These are phyloP conservation scores for Nysson spinosus DNA, from an alignment of 2,888 invertebrate species.

Conservation along the genomic window DNA sequence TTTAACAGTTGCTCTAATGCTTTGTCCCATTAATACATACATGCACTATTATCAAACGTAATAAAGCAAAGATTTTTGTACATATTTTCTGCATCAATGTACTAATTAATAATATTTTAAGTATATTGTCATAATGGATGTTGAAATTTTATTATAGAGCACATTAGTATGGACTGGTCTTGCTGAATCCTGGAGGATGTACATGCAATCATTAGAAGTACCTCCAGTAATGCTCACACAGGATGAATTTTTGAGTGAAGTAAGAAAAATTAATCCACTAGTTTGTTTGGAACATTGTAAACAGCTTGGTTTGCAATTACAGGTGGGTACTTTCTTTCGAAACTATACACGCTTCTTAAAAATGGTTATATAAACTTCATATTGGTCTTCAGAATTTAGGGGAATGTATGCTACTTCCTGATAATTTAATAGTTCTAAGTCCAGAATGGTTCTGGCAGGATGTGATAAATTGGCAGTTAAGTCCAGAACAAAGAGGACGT, in stretches of 20 bases:
- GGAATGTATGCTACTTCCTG: slow-evolving; percentile 78
- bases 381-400: slow-evolving; percentile 79
- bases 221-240: slow-evolving; percentile 71
- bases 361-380: slow-evolving; percentile 1
- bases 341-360: too few relatives aligned
- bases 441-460: slow-evolving; percentile 84
- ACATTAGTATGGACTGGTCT: slow-evolving; percentile 74
- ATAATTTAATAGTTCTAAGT: slow-evolving; percentile 83
- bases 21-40: slow-evolving; percentile 64
- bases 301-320: slow-evolving; percentile 72
- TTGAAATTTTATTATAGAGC: slow-evolving; percentile 66
- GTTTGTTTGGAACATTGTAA: slow-evolving; percentile 73
- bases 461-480: slow-evolving; percentile 83
- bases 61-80: slow-evolving; percentile 58
- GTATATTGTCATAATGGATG: slow-evolving; percentile 37
- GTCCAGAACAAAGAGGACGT: slow-evolving; percentile 78
- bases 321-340: too few relatives aligned
- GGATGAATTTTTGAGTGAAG: slow-evolving; percentile 70
- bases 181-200: slow-evolving; percentile 72
- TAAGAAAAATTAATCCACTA: slow-evolving; percentile 74
- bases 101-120: slow-evolving; percentile 38
- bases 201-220: slow-evolving; percentile 71
- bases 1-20: slow-evolving; percentile 58
- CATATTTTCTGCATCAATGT: slow-evolving; percentile 61
- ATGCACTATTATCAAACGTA: slow-evolving; percentile 58